A percentile compares a stretch with the other conserved stretches of the same genome.
These are phyloP conservation scores for Drosophila barbarae DNA, from an alignment of 2,888 invertebrate species.

Conservation along the genomic window DNA sequence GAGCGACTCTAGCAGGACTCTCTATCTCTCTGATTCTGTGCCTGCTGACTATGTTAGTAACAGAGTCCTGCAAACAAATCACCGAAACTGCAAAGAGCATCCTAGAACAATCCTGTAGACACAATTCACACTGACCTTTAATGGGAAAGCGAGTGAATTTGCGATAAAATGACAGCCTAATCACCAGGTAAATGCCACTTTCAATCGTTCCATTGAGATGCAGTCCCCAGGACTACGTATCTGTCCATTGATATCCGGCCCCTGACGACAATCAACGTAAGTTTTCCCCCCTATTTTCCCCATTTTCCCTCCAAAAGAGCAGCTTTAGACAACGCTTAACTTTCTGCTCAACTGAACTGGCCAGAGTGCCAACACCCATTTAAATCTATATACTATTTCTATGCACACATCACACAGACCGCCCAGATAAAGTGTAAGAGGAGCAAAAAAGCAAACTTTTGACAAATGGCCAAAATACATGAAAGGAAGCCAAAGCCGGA, in stretches of 20 bases:
- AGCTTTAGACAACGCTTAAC: slow-evolving; percentile 44
- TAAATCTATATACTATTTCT: slow-evolving; percentile 41
- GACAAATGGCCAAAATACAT: slow-evolving; percentile 70
- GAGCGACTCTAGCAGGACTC: slow-evolving; percentile 6
- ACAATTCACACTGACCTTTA: slow-evolving; percentile 12
- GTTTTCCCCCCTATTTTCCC: slow-evolving; percentile 1
- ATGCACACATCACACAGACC: slow-evolving; percentile 18
- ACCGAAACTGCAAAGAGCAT: slow-evolving; percentile 3
- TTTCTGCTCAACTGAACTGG: slow-evolving; percentile 44
- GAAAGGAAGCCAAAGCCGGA: slow-evolving; percentile 56
- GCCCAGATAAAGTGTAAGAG: slow-evolving; percentile 13
- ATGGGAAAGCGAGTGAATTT: background rate
- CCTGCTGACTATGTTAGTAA: slow-evolving; percentile 25
- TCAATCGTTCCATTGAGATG: slow-evolving; percentile 7
- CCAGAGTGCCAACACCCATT: slow-evolving; percentile 59
- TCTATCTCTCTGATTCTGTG: background rate
- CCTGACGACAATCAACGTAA: slow-evolving; percentile 15
- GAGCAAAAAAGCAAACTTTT: slow-evolving; percentile 53
- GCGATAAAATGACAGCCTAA: background rate
- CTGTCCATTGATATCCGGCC: slow-evolving; percentile 27
- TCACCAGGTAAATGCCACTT: slow-evolving; percentile 11
- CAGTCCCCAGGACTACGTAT: background rate
- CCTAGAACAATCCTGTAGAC: slow-evolving; percentile 18
- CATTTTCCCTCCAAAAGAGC: background rate
- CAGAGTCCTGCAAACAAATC: slow-evolving; percentile 8